Conservation (phyloP, 2,797 vertebrate species). For the Dendrocincla fuliginosa region DNA sequence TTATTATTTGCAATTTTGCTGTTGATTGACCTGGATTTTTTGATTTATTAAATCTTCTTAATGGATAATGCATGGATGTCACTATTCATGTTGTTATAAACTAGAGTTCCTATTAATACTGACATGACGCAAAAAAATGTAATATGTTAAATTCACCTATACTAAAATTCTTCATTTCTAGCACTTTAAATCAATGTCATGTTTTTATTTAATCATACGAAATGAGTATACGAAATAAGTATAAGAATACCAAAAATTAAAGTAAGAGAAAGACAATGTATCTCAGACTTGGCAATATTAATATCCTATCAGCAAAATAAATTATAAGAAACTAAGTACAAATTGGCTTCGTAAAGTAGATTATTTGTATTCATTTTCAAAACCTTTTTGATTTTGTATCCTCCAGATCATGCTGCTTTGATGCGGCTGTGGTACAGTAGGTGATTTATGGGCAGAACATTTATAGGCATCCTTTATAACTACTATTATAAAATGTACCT, state of each 20-base stretch:
- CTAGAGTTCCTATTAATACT: slow-evolving; percentile 16
- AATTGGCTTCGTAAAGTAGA: not conserved
- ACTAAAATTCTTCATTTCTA: slow-evolving; percentile 2
- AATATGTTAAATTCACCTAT: slow-evolving; percentile 13
- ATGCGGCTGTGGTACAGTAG: not conserved
- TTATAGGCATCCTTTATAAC: not conserved
- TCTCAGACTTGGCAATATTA: not conserved
- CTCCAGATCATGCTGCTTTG: not conserved
- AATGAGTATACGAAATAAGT: too few relatives aligned
- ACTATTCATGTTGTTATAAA: slow-evolving; percentile 35
- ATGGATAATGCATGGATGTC: slow-evolving; percentile 10
- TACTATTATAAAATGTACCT: not conserved
- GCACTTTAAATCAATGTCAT: slow-evolving; percentile 2
- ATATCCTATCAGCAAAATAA: not conserved
- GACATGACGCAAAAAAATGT: not conserved
- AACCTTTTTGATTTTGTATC: not conserved
- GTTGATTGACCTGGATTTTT: slow-evolving; percentile 37
- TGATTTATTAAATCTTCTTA: slow-evolving; percentile 58
- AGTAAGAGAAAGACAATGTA: not conserved
- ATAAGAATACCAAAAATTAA: not conserved
- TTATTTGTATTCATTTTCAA: not conserved
- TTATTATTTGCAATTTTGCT: slow-evolving; percentile 41
- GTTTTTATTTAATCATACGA: not conserved
- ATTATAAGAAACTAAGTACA: not conserved
- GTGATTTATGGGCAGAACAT: not conserved